Base-by-base conservation (phyloP, 2,113 vertebrate genomes). In the Globicephala melas region DNA sequence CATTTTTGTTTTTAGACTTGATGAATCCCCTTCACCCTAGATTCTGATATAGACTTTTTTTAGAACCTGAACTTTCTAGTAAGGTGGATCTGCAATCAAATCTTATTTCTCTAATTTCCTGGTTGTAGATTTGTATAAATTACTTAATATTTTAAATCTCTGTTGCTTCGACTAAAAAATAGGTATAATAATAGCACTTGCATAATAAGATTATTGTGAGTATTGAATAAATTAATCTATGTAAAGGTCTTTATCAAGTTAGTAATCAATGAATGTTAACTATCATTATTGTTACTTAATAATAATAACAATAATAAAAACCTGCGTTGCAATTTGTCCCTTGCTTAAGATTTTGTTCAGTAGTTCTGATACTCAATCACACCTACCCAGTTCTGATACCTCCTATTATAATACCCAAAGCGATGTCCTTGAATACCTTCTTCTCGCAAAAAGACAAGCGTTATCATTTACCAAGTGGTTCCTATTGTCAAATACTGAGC, bases 121-220 rank as follows among this genome's bases (percentile, higher is more conserved):
- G 44, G 2, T 67, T 74, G 23, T 36, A 2, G 18, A 31, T 28
- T 89, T 85, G 33, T 71, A 20, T 8, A 26, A 77, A n/a, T 83
- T 74, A 81, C 47, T 80, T 81, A 70, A 55, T 91, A 68, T 94
- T 88, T 92, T 73, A 76, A 87, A 91, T 3, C 18, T 97, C 60
- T 76, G 20, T 82, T 88, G 38, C 5, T 38, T 88, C 65, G 68
- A 74, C 23, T 63, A 47, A 92, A 91, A 94, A n/a, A 20, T 33
- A n/a, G 77, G 8, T 28, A 73, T 71, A 67, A 65, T 38, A 65
- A 47, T 79, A 73, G 12, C 17, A 67, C 3, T 60, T 73, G 18
- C 4, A n/a, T 73, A 21, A 71, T 74, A 74, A 92, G 6, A 62
- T 50, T 70, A 68, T 83, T 79, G 1, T 81, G 58, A 71, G 2